Base-by-base conservation (phyloP, 1,140 invertebrate genomes). In the Wiebesia pumilae region DNA sequence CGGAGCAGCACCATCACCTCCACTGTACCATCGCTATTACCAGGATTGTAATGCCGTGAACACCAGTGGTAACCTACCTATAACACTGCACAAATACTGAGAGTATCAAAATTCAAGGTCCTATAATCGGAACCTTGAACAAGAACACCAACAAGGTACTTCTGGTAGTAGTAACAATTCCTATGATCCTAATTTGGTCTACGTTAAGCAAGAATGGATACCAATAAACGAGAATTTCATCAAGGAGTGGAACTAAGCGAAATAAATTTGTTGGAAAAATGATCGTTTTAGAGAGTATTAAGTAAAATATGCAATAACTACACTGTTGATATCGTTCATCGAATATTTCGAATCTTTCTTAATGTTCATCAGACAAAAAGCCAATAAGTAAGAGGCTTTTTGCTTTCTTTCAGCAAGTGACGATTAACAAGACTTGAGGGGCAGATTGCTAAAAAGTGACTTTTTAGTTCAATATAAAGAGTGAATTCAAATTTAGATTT, bases 1-100 rank as follows among this genome's bases (percentile, higher is more conserved):
- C 10, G 91, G 93, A 16, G 92, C 93, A 10, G 92, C 93, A 2
- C 91, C 93, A 43, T 94, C 93, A 1, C 92, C 93, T 24, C 93
- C 93, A 35, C 91, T 93, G 33, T 88, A 93, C 24, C 93, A 94
- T 71, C 91, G 93, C 89, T 94, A 94, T 75, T 93, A 93, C 67
- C 93, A 93, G 88, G 93, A 94, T 88, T 94, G 93, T 88, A 94
- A 94, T 73, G 91, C 91, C 27, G 91, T 93, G 2, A 93, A 92
- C 80, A 92, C 92, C 75, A 94, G 92, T 80, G 93, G 93, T 12
- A 94, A 94, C 90, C 71, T 94, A 81, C 93, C 93, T 12, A 93
- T 94, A 89, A 93, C 93, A 89, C 87, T 94, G 67, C 93, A 93
- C 84, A 94, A 94, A 86, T 94, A 94, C 93, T 94, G 93, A 94